These are phyloP conservation scores for Atta texana DNA, from an alignment of 1,140 invertebrate genomes.

Conservation along the genomic window DNA sequence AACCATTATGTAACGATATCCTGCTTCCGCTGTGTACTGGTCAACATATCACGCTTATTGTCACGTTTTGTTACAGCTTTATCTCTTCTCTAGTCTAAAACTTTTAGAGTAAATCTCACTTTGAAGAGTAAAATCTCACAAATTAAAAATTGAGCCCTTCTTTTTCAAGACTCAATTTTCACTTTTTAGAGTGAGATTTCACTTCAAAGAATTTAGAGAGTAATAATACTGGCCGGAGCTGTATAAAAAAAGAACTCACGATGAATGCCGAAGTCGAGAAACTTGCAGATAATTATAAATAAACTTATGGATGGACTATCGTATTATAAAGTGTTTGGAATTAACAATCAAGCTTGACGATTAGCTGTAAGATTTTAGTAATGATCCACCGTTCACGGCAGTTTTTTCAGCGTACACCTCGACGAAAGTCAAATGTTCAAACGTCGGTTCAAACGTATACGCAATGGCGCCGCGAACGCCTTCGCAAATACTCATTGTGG, in stretches of 20 bases:
- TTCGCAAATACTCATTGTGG: constrained; percentile 48
- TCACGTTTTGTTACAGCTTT: constrained; percentile 24
- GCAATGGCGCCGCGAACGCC: constrained; percentile 23
- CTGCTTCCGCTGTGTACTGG: not conserved
- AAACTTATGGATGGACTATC: not conserved
- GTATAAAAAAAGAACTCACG: not conserved
- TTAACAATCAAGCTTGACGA: not conserved
- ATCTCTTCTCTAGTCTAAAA: not conserved
- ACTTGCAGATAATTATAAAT: not conserved
- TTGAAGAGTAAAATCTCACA: too few species aligned
- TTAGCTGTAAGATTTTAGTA: not conserved
- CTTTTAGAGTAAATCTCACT: too few species aligned
- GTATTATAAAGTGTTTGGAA: not conserved
- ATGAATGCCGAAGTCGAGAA: not conserved
- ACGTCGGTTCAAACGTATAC: not conserved
- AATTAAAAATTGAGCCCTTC: too few species aligned
- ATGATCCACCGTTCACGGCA: not conserved
- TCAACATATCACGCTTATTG: not conserved
- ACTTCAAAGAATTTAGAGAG: not conserved
- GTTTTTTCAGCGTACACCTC: not conserved
- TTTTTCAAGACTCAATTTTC: too few species aligned
- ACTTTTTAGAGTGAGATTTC: too few species aligned
- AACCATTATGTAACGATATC: constrained; percentile 35
- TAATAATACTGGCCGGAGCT: not conserved
- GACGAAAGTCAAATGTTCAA: not conserved